Percentiles rank a stretch among this genome's conserved stretches.
phyloP scores from a whole-genome alignment of 2,888 invertebrate species.

The Meiosimyza platycephala region DNA sequence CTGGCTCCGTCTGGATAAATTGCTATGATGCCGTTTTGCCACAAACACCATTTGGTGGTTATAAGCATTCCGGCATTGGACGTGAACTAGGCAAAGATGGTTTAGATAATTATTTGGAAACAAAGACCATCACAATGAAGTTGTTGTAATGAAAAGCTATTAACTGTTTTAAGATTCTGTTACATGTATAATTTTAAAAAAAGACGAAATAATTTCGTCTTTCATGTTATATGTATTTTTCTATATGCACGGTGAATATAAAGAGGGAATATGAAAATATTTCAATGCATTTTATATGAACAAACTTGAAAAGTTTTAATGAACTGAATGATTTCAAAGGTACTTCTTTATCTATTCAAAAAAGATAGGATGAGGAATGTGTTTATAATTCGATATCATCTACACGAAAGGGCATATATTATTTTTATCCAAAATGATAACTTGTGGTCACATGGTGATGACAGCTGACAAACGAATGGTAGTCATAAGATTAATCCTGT shows the following conservation, averaged over 20 bases:
- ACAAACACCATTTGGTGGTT: constrained; percentile 91
- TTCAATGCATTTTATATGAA: neutral
- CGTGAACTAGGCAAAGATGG: constrained; percentile 86
- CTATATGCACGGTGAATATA: neutral
- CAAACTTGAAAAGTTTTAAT: too few relatives aligned
- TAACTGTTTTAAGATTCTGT: neutral
- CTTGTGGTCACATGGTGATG: too few relatives aligned
- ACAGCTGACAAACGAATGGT: too few relatives aligned
- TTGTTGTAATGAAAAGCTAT: constrained; percentile 47
- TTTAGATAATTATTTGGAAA: constrained; percentile 81
- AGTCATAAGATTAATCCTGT: too few relatives aligned
- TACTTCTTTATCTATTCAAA: too few relatives aligned
- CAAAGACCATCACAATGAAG: constrained; percentile 79
- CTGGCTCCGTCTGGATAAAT: constrained; percentile 82
- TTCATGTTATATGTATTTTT: constrained; percentile 9
- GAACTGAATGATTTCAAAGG: too few relatives aligned
- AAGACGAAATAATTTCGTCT: neutral
- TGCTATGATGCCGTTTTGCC: constrained; percentile 67
- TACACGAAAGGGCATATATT: too few relatives aligned
- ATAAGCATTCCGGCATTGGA: constrained; percentile 87
- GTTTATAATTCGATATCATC: too few relatives aligned
- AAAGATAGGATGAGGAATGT: too few relatives aligned
- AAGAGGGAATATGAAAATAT: constrained; percentile 2
- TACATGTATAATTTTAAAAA: too few relatives aligned
- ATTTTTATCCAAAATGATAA: too few relatives aligned